phyloP scores from a whole-genome alignment of 2,888 invertebrate genomes.

The Andricus curvator region DNA sequence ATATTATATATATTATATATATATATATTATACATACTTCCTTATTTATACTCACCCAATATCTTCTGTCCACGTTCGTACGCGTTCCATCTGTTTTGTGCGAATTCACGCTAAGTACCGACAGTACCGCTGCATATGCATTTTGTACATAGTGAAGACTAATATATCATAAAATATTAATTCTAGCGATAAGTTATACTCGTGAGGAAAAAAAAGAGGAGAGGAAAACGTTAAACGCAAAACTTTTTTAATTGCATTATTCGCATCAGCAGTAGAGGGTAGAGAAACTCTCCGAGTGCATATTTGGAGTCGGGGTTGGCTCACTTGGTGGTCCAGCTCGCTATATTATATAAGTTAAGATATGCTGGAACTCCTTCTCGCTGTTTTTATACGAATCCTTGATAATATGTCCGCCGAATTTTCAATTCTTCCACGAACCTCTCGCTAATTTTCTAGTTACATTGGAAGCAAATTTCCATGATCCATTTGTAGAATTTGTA shows the following conservation, averaged over 20 bases:
- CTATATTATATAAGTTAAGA: constrained; percentile 47
- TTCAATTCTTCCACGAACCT: constrained; percentile 48
- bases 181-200: constrained; percentile 44
- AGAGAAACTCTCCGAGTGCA: constrained; percentile 16
- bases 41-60: constrained; percentile 53
- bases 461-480: constrained; percentile 5
- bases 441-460: constrained; percentile 30
- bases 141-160: constrained; percentile 52
- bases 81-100: constrained; percentile 42
- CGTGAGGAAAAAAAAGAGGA: constrained; percentile 15
- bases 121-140: constrained; percentile 41
- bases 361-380: constrained; percentile 55
- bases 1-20: constrained; percentile 37
- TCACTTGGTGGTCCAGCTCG: constrained; percentile 48
- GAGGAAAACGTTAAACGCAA: constrained; percentile 38
- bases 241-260: constrained; percentile 34
- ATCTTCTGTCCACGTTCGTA: constrained; percentile 48
- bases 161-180: constrained; percentile 53
- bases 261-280: constrained; percentile 2
- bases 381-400: constrained; percentile 38
- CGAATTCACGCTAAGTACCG: constrained; percentile 20
- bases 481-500: constrained; percentile 4
- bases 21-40: constrained; percentile 42
- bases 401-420: constrained; percentile 15
- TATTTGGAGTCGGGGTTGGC: constrained; percentile 44